Conservation (phyloP, 2,113 vertebrate species). For the Hippocampus comes region DNA sequence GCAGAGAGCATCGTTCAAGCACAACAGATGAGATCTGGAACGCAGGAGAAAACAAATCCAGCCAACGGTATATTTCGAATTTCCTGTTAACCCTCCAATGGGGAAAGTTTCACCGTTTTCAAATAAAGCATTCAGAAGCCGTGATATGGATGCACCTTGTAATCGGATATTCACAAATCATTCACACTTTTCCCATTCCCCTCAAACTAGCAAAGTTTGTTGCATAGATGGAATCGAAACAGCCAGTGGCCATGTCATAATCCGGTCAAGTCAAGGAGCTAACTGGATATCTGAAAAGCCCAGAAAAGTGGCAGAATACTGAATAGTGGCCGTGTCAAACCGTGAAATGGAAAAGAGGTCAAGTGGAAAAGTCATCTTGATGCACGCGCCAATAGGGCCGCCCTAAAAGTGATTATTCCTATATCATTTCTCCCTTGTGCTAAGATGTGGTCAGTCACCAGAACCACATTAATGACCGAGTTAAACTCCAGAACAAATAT, state of each 20-base stretch:
- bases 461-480: constrained; percentile 57
- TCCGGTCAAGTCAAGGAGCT: constrained; percentile 61
- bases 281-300: constrained; percentile 69
- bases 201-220: too few species aligned
- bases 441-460: constrained; percentile 56
- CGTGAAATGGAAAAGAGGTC: constrained; percentile 61
- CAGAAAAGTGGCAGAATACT: constrained; percentile 63
- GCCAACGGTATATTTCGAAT: constrained; percentile 2
- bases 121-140: too few species aligned
- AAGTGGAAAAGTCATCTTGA: constrained; percentile 61
- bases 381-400: constrained; percentile 26
- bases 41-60: constrained; percentile 39
- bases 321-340: constrained; percentile 61
- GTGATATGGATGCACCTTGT: too few species aligned
- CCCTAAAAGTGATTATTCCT: constrained; percentile 43
- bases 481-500: constrained; percentile 62
- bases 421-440: constrained; percentile 39
- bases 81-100: too few species aligned
- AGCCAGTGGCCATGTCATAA: constrained; percentile 61
- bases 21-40: constrained; percentile 39
- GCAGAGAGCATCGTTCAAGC: constrained; percentile 39
- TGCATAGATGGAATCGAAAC: constrained; percentile 37
- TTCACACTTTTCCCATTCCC: too few species aligned
- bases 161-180: too few species aligned
- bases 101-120: too few species aligned